Percentiles rank a stretch among this genome's conserved stretches.
Evolutionary conservation across 1,140 invertebrate species (phyloP).

Genomic region (Drosophila prosaltans): DNA sequence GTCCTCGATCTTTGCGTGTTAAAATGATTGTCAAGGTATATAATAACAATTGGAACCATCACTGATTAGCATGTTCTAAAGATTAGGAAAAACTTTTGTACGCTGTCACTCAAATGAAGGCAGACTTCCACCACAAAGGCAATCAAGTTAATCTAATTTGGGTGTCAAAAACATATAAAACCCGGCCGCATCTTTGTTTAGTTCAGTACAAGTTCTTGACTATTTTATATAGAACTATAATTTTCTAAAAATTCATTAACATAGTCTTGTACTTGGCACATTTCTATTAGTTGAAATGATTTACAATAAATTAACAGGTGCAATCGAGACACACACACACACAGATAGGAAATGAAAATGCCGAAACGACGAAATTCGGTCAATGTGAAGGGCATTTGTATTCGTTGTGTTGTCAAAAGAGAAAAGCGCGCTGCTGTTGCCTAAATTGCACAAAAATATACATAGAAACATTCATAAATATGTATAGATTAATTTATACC

Average conservation of each 20-base stretch:
- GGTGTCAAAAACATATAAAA: not conserved
- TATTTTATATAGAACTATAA: no score
- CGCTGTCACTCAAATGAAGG: not conserved
- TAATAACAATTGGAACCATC: not conserved
- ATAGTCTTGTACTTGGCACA: not conserved
- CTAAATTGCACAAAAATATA: not conserved
- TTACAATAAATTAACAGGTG: conserved; percentile 12
- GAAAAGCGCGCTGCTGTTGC: conserved; percentile 10
- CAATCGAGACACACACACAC: not conserved
- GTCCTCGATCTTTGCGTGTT: not conserved
- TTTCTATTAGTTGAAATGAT: conserved; percentile 18
- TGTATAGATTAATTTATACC: not conserved
- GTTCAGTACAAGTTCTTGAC: not conserved
- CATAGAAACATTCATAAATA: not conserved
- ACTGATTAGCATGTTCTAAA: conserved; percentile 12
- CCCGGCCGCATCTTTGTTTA: not conserved
- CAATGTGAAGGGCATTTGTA: conserved; percentile 50
- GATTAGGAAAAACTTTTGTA: not conserved
- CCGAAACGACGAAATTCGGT: conserved; percentile 17
- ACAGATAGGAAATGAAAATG: not conserved
- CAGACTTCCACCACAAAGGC: not conserved
- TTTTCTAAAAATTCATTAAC: not conserved
- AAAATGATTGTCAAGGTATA: not conserved
- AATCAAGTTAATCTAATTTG: conserved; percentile 11
- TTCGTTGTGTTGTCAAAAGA: conserved; percentile 10